Evolutionary conservation across 1,140 invertebrate species (phyloP), one percentile per base, ranked within the genome.

Genomic region (Physella acuta): DNA sequence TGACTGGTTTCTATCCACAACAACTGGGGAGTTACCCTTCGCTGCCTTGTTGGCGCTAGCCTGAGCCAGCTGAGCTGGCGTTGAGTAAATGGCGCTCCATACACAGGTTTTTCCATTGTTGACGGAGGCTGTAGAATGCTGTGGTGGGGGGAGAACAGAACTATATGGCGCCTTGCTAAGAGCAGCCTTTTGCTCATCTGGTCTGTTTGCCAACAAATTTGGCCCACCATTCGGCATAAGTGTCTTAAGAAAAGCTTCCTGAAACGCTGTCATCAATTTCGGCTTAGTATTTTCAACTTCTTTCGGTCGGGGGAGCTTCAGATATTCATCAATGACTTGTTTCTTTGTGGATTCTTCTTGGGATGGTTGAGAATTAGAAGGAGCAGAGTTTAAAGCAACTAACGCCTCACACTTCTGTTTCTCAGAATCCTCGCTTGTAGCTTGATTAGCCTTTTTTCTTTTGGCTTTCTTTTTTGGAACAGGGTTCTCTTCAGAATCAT

Each of bases 401-500:
- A 8, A 11, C 39, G 39, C 8, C 39, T 44, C 39, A 44, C 20
- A 8, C 8, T 11, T 20, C 8, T 8, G 20, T 61, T 66, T 70
- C 59, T 44, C 56, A 37, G 65, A 53, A 39, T 68, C 59, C 30
- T 51, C 63, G 26, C 5, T 34, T 17, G 56, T 58, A 30, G 62
- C n/a, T 37, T 53, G 26, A 44, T 49, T 33, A 44, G 67, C 56
- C 36, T 76, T 74, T 63, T 72, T 72, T 65, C 59, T 59, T 58
- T 72, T 75, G n/a, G 26, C 60, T 72, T 68, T 73, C 56, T 37
- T 55, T 36, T 67, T 62, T 20, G 62, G 44, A n/a, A 53, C 51
- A 26, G 16, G n/a, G 26, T 4, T 1, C 1, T 2, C 62, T 1
- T 44, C 34, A 34, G 55, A 30, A 39, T 63, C 68, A 26, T 59